Conservation (phyloP, 2,797 vertebrate genomes). For the Xenops minutus region DNA sequence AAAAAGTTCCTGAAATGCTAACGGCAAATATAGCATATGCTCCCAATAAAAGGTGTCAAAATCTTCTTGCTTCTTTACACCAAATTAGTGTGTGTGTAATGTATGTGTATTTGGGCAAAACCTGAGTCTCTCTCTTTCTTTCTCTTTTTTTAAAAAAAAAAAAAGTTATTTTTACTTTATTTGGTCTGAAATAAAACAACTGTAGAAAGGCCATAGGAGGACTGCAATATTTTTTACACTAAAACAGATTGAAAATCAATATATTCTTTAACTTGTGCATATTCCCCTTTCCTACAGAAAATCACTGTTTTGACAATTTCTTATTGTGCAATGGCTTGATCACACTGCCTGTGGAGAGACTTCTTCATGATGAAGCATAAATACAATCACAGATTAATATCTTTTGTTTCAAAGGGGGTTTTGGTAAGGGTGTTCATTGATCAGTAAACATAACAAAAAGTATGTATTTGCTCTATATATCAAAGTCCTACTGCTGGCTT, state of each 20-base stretch:
- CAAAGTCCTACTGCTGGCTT: not conserved
- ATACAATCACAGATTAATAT: not conserved
- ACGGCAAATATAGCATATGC: not conserved
- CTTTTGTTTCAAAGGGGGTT: not conserved
- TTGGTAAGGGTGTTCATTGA: not conserved
- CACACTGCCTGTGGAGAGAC: not conserved
- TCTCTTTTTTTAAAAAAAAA: no score
- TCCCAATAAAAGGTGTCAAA: slow-evolving; percentile 27
- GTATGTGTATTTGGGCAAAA: not conserved
- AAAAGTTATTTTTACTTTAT: not conserved
- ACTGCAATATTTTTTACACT: not conserved
- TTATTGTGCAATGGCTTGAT: not conserved
- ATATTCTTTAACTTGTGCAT: not conserved
- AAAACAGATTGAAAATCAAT: not conserved
- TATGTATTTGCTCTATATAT: not conserved
- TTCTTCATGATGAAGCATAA: not conserved
- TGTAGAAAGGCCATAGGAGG: not conserved
- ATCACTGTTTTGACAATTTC: not conserved
- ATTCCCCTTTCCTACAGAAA: not conserved
- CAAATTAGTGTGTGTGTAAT: not conserved
- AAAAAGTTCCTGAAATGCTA: slow-evolving; percentile 11
- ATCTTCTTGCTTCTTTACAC: not conserved
- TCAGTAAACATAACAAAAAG: not conserved
- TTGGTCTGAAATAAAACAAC: not conserved
- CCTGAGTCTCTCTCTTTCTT: no score